Evolutionary conservation across 1,140 invertebrate species (phyloP).

Genomic region (Glossosoma conforme): DNA sequence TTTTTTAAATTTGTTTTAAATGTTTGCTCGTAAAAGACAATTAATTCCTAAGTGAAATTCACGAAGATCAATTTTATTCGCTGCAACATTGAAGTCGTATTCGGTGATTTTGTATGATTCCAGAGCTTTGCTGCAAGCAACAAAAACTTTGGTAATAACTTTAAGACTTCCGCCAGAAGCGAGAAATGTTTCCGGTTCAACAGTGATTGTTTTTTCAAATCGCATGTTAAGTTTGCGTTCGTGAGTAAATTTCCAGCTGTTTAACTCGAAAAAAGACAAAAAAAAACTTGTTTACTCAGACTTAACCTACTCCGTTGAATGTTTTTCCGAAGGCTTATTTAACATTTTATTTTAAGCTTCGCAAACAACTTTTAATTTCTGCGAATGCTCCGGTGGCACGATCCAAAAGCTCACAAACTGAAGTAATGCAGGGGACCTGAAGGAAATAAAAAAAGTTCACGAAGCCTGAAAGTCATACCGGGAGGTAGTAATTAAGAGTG

Average conservation of each 20-base stretch:
- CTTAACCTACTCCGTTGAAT: constrained; percentile 13
- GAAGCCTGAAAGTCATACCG: not conserved
- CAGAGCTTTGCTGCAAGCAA: constrained; percentile 15
- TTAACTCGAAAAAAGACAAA: constrained; percentile 16
- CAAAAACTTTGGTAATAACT: constrained; percentile 29
- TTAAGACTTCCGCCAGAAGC: constrained; percentile 26
- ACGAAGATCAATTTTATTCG: too few relatives aligned
- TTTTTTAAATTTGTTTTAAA: too few relatives aligned
- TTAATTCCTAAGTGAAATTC: too few relatives aligned
- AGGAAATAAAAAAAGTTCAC: not conserved
- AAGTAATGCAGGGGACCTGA: constrained; percentile 13
- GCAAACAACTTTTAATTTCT: constrained; percentile 29
- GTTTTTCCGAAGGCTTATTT: constrained; percentile 26
- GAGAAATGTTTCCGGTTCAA: constrained; percentile 29
- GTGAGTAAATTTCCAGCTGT: constrained; percentile 26
- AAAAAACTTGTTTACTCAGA: constrained; percentile 28
- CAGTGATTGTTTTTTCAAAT: constrained; percentile 30
- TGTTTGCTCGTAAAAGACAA: too few relatives aligned
- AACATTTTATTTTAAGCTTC: constrained; percentile 25
- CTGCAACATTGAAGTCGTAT: too few relatives aligned
- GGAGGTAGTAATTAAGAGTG: not conserved
- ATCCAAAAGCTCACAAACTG: constrained; percentile 19
- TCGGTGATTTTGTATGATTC: constrained; percentile 15
- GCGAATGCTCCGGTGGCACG: constrained; percentile 23
- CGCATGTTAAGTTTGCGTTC: constrained; percentile 30